Evolutionary conservation across 2,888 invertebrate genomes (phyloP).

Genomic region (Dicyrtomina minuta): DNA sequence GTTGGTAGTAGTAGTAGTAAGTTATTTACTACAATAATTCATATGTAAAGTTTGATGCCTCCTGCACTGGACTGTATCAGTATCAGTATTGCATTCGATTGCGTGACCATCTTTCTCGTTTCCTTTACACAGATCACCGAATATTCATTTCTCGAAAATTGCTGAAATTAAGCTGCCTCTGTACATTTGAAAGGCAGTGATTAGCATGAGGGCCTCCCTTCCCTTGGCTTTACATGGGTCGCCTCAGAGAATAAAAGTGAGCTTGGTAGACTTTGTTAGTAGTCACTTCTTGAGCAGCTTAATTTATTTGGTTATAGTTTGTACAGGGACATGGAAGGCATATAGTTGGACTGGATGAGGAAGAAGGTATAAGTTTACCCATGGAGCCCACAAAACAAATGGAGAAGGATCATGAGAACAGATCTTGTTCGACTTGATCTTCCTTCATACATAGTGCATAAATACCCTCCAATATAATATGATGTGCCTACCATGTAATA

Average conservation of each 20-base stretch:
- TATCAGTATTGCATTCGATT: too few relatives aligned
- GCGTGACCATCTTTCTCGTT: too few relatives aligned
- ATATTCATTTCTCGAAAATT: slow-evolving; percentile 43
- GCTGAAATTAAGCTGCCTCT: slow-evolving; percentile 53
- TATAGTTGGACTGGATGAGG: not conserved
- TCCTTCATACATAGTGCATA: too few relatives aligned
- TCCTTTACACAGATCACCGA: slow-evolving; percentile 19
- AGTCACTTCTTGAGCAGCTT: slow-evolving; percentile 27
- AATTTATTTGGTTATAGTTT: slow-evolving; percentile 18
- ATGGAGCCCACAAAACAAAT: not conserved
- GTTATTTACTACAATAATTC: too few relatives aligned
- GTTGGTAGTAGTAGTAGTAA: too few relatives aligned
- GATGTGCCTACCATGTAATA: not conserved
- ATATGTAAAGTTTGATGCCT: too few relatives aligned
- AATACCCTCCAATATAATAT: not conserved
- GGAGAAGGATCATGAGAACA: slow-evolving; percentile 20
- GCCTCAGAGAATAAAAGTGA: slow-evolving; percentile 26
- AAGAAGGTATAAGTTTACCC: not conserved
- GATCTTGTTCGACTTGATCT: slow-evolving; percentile 3
- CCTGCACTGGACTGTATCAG: too few relatives aligned
- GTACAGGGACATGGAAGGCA: not conserved
- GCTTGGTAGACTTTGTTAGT: not conserved
- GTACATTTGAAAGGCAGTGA: slow-evolving; percentile 30
- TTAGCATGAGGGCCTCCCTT: slow-evolving; percentile 22
- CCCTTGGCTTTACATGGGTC: too few relatives aligned